Base-by-base conservation (phyloP, 1,140 invertebrate genomes). In the Conus betulinus region DNA sequence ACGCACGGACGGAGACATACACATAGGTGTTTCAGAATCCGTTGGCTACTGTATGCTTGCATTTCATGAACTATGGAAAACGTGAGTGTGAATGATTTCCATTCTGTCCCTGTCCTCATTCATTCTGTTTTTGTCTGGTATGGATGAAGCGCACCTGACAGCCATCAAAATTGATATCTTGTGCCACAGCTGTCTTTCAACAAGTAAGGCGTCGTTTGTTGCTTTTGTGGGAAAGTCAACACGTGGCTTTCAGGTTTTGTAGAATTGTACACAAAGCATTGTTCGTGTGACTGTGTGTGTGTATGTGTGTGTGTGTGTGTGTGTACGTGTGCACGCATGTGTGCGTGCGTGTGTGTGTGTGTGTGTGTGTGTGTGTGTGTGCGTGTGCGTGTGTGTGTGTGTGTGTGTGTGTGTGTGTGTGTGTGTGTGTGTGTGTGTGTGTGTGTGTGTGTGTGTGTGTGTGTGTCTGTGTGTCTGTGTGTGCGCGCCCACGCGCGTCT, bases 221-320 rank as follows among this genome's bases (percentile, higher is more conserved):
- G 57, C 8, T 60, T 7, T 60, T 60, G 57, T 60, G 57, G 7
- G 57, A 10, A 17, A 10, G 57, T 60, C 8, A 10, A 17, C 17
- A 17, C 17, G 57, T 60, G 57, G 7, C 8, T 60, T 7, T 60
- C 8, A 10, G 57, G 7, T 7, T 60, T 7, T 60, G 57, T 60
- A 17, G 7, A 17, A 10, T 10, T 10, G 17, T 60, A 60, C 7
- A 60, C 23, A 74, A 25, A 74, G 71, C 23, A 11, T 74, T 23
- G 71, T 74, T 74, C 23, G 71, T 74, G 71, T 74, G 71, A 11
- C n/a, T 74, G 71, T 74, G 71, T 74, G 71, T 74, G 71, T 74
- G 71, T 74, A 23, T 74, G 71, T 74, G 71, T 74, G 71, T 74
- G 71, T 74, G 71, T 74, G 71, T 74, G 71, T 74, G 71, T 74